phyloP scores from a whole-genome alignment of 2,113 vertebrate species.

The Paralichthys olivaceus region DNA sequence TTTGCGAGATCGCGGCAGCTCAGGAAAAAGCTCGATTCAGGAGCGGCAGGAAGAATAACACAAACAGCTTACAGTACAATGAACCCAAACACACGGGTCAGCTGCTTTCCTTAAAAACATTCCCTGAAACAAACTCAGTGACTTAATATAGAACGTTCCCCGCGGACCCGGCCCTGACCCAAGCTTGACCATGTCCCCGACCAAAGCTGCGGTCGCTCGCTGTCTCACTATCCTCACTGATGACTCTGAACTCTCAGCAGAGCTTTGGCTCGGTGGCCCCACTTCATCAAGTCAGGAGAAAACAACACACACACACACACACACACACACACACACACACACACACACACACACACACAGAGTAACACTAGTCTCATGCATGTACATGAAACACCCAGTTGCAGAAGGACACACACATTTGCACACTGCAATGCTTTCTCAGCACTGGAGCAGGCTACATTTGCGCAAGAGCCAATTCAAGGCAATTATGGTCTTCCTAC shows the following conservation, averaged over 20 bases:
- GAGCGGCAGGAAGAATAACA: conserved; percentile 64
- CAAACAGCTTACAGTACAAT: conserved; percentile 75
- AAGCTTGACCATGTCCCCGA: conserved; percentile 63
- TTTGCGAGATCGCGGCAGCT: conserved; percentile 36
- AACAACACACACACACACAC: conserved; percentile 28
- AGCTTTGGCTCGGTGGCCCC: conserved; percentile 67
- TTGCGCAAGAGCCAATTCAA: conserved; percentile 77
- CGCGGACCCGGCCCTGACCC: conserved; percentile 80
- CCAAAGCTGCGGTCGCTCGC: conserved; percentile 77
- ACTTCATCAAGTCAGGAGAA: conserved; percentile 71
- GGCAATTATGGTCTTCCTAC: conserved; percentile 81
- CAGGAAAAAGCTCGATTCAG: conserved; percentile 28
- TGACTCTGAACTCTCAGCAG: conserved; percentile 78
- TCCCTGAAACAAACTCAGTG: conserved; percentile 80
- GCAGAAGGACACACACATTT: conserved; percentile 25
- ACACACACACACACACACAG: conserved; percentile 1
- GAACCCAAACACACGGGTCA: conserved; percentile 81
- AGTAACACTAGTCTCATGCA: no score
- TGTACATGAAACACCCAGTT: conserved; percentile 18
- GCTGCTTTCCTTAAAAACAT: conserved; percentile 81
- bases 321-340: conserved; percentile 2
- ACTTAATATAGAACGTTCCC: conserved; percentile 81
- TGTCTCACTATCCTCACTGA: conserved; percentile 80
- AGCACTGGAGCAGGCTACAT: conserved; percentile 67
- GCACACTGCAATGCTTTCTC: conserved; percentile 65